Evolutionary conservation across 2,888 invertebrate genomes (phyloP), one percentile per base, ranked within the genome.

Genomic region (Hymenopus coronatus): DNA sequence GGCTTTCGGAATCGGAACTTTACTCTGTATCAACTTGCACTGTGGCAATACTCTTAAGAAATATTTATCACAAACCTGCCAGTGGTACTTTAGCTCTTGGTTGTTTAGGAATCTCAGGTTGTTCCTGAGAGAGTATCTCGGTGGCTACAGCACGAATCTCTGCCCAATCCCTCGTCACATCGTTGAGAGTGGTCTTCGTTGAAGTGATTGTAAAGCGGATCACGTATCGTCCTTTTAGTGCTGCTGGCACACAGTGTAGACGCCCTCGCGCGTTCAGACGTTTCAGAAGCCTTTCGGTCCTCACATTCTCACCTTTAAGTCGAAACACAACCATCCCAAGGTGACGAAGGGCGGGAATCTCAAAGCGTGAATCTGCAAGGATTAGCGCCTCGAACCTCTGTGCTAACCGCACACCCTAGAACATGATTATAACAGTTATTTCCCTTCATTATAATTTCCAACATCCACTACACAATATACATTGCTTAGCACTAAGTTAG

Each of bases 181-280:
- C 95, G 14, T 93, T 93, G 15, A 93, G 92, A 0, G 94, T 95
- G 4, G 95, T 92, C 84, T 96, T 95, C 87, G 96, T 96, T 0
- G 99, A 99, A 0, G 99, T 99, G 81, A 99, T 96, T 0, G 99
- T 98, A 93, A 99, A 99, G 82, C 89, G 46, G 54, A 90, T 85
- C 89, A 94, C 93, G 91, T 94, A 94, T 88, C 92, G 92, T 0
- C 97, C 97, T 92, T 98, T 98, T 89, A 99, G 95, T 89, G 97
- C 97, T 0, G 99, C 98, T 0, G 99, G 99, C 0, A 99, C 99
- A 91, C 98, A 98, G 93, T 99, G 99, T 12, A 99, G 95, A 91
- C 96, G 96, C 12, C 98, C 99, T 0, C 97, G 95, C 1, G 96
- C 96, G 92, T 99, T 99, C 88, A 99, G 93, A 0, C 96, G 95